phyloP scores from a whole-genome alignment of 2,113 vertebrate genomes.

The Melierax canorus region DNA sequence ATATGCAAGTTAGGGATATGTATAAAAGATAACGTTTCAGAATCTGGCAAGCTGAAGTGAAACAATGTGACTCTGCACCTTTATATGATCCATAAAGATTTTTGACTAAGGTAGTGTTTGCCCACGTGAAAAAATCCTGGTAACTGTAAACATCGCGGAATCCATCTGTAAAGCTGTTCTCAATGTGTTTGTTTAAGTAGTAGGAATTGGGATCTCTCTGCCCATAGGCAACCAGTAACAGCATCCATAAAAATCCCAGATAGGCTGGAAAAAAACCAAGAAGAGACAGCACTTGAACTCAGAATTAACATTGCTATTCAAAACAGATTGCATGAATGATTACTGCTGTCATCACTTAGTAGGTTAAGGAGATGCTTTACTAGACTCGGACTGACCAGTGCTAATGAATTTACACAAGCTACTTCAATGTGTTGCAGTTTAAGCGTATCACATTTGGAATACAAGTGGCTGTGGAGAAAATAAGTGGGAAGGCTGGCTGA shows the following conservation, averaged over 20 bases:
- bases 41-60: not conserved
- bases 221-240: constrained; percentile 89
- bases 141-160: constrained; percentile 77
- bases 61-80: constrained; percentile 71
- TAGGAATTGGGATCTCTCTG: constrained; percentile 90
- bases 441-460: not conserved
- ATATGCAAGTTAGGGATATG: not conserved
- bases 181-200: constrained; percentile 87
- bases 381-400: not conserved
- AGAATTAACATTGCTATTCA: not conserved
- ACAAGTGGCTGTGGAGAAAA: not conserved
- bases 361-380: not conserved
- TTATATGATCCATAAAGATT: constrained; percentile 83
- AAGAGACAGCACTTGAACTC: not conserved
- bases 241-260: constrained; percentile 91
- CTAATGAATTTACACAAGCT: not conserved
- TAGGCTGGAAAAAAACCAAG: constrained; percentile 75
- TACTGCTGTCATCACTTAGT: not conserved
- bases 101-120: constrained; percentile 83
- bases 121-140: constrained; percentile 85
- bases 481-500: not conserved
- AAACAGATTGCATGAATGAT: not conserved
- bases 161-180: constrained; percentile 83
- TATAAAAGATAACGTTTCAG: not conserved
- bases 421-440: not conserved